These are phyloP conservation scores for Barnardius zonarius DNA, from an alignment of 2,113 vertebrate species.

Conservation along the genomic window DNA sequence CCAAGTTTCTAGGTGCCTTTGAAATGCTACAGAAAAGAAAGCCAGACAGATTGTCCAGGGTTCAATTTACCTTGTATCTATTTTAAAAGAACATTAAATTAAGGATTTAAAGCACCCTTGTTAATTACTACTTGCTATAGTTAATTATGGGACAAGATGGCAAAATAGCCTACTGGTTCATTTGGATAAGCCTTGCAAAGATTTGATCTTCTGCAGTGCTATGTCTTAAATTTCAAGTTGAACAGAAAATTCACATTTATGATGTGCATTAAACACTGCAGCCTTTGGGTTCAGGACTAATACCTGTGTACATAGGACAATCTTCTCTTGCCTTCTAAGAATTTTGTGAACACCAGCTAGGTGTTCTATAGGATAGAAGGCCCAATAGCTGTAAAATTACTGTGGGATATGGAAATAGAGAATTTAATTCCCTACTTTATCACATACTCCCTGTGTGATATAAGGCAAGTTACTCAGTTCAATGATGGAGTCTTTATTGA, in stretches of 20 bases:
- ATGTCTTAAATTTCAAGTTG: constrained; percentile 11
- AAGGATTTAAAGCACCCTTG: constrained; percentile 23
- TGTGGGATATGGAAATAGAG: not conserved
- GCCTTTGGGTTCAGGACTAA: not conserved
- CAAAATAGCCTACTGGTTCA: constrained; percentile 17
- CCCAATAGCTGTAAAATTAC: not conserved
- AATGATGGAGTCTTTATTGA: not conserved
- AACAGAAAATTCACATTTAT: not conserved
- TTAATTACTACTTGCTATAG: constrained; percentile 11
- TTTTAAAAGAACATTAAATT: constrained; percentile 30
- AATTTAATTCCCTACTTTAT: not conserved
- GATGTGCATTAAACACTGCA: not conserved
- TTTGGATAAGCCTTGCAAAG: not conserved
- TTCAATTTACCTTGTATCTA: constrained; percentile 28
- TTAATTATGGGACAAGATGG: constrained; percentile 28
- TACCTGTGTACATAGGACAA: not conserved
- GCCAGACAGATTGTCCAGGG: constrained; percentile 15
- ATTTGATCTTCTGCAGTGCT: not conserved
- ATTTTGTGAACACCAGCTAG: not conserved
- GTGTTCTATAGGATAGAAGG: not conserved
- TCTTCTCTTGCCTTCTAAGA: not conserved
- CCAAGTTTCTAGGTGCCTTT: constrained; percentile 60
- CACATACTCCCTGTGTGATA: not conserved
- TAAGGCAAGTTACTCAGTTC: not conserved
- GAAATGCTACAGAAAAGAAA: constrained; percentile 38